A percentile compares a stretch with the other conserved stretches of the same genome.
These are phyloP conservation scores for Cepaea hortensis DNA, from an alignment of 2,888 invertebrate species.

Conservation along the genomic window DNA sequence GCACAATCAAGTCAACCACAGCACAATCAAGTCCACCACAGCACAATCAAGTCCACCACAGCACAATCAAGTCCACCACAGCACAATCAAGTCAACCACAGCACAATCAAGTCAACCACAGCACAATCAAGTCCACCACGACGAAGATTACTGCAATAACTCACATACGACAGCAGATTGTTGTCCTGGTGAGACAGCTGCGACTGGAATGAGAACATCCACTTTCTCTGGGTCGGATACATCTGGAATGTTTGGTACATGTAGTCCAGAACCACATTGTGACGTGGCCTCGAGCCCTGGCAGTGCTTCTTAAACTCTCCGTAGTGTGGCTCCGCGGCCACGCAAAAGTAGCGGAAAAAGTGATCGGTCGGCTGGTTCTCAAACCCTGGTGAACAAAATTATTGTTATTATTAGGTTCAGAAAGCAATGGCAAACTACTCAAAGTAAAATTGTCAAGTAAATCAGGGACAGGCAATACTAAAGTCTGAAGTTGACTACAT, in stretches of 20 bases:
- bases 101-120: too few species aligned
- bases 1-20: too few species aligned
- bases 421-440: too few species aligned
- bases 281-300: slow-evolving; percentile 84
- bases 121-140: too few species aligned
- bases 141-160: background rate
- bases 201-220: slow-evolving; percentile 90
- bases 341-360: slow-evolving; percentile 86
- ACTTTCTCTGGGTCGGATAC: slow-evolving; percentile 85
- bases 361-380: slow-evolving; percentile 89
- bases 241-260: slow-evolving; percentile 80
- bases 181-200: slow-evolving; percentile 92
- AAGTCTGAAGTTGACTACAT: too few species aligned
- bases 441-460: too few species aligned
- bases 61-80: too few species aligned
- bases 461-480: too few species aligned
- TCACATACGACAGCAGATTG: slow-evolving; percentile 74
- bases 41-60: too few species aligned
- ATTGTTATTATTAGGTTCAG: too few species aligned
- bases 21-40: too few species aligned
- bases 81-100: too few species aligned
- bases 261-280: slow-evolving; percentile 77
- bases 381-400: slow-evolving; percentile 78
- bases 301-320: slow-evolving; percentile 57
- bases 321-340: slow-evolving; percentile 79